A percentile compares a stretch with the other conserved stretches of the same genome.
These are phyloP conservation scores for Mastigias papua DNA, from an alignment of 30 jellyfish, hydroid and myxozoan genomes.

Conservation along the genomic window DNA sequence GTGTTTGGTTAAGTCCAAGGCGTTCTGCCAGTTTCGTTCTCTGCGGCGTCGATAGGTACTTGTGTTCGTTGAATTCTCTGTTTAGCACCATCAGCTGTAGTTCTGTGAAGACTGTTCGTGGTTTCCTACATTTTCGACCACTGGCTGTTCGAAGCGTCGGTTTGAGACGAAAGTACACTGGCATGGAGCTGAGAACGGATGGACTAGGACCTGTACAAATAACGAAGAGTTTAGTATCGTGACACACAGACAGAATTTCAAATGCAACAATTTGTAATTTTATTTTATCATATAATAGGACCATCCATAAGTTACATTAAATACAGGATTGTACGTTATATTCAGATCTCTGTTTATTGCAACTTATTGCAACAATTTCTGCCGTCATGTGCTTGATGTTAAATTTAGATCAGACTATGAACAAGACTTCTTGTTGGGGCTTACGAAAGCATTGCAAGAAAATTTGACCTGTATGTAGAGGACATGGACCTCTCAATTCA, in stretches of 20 bases:
- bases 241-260: not conserved
- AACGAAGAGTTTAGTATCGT: not conserved
- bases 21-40: slow-evolving; percentile 97
- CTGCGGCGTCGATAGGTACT: slow-evolving; percentile 97
- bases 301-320: no score
- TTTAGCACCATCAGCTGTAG: slow-evolving; percentile 96
- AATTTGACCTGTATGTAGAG: no score
- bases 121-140: slow-evolving; percentile 98
- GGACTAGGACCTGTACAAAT: slow-evolving; percentile 77
- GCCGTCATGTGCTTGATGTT: no score
- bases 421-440: no score
- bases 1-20: slow-evolving; percentile 98
- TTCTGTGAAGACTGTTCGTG: slow-evolving; percentile 97
- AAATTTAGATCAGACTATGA: no score
- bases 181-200: slow-evolving; percentile 83
- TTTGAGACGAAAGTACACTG: slow-evolving; percentile 92
- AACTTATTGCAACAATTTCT: no score
- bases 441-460: no score
- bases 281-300: no score
- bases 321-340: no score
- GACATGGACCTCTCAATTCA: no score
- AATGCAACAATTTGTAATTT: no score
- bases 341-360: no score
- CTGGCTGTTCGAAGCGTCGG: slow-evolving; percentile 87
- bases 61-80: slow-evolving; percentile 95